Evolutionary conservation across 2,797 vertebrate species (phyloP), one percentile per base, ranked within the genome.

Genomic region (Trachurus trachurus): DNA sequence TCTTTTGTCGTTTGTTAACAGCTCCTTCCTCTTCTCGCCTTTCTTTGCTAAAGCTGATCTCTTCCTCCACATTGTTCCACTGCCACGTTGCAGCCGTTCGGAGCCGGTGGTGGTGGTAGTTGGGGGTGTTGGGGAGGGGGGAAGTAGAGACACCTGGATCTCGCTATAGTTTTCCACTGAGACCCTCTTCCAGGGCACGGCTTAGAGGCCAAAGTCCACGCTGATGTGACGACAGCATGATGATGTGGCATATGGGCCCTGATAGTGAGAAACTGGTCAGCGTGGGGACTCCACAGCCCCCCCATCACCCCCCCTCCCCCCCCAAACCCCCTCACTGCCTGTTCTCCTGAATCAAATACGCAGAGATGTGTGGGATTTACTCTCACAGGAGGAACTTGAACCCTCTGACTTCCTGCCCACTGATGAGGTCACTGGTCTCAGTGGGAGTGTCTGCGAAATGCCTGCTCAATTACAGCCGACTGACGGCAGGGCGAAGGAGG

Each of bases 361-460:
- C 84, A 91, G 89, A 91, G 90, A 93, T 94, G 91, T 94, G 94
- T 95, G 94, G 95, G 94, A 93, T 92, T 86, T 26, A 82, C 88
- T 94, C 95, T 95, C 93, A 87, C 81, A 93, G 90, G 92, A 87
- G 92, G 93, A 94, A 95, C 94, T 92, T 91, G 91, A 95, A 93
- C 91, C 94, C 92, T 86, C 88, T 87, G 87, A 95, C 93, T 96
- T 96, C 95, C 95, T 95, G 94, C 89, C 90, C n/a, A n/a, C 81
- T 92, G 93, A 93, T 96, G 95, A 96, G 93, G 92, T 96, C 95
- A 95, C 88, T 75, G 50, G 91, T 95, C 94, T 95, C 91, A 64
- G 77, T 81, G 93, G 95, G 94, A 95, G 91, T 82, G 92, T 95
- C 90, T 93, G 92, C 86, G 86, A 95, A 95, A 94, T 88, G 92